Base-by-base conservation (phyloP, 2,888 invertebrate species). In the Electrophaes corylata region DNA sequence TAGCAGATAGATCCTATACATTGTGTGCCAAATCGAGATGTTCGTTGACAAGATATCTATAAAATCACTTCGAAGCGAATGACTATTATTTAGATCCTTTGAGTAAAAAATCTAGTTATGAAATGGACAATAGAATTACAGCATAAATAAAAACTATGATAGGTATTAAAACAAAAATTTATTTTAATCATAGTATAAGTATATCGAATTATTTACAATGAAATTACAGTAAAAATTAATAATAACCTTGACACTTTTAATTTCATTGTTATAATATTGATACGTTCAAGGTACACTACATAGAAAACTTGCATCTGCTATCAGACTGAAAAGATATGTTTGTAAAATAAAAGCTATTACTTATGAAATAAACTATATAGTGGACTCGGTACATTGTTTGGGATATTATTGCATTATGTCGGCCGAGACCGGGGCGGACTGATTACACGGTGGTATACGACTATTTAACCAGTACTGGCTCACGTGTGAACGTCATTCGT, bases 201-300 rank as follows among this genome's bases (percentile, higher is more conserved):
- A 86, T 89, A 89, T 87, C 86, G 80, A 88, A 88, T 86, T 89
- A 90, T 91, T 86, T 88, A 91, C 91, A 91, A 91, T 91, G 90
- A 91, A 89, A 90, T 89, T 84, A 86, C 78, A 83, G 83, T 84
- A 83, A 86, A 84, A 65, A 57, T 55, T 64, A 52, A 65, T 78
- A 81, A 76, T 83, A 80, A 81, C 66, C 77, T 79, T 79, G 79
- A 86, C 79, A 84, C 75, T 78, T 76, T 77, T 82, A 88, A 90
- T 88, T 89, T 88, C 90, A 90, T 90, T 89, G 88, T 79, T 86
- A 83, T 84, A 86, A 87, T 83, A 84, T 86, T 84, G 85, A 88
- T 86, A 87, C 79, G 77, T 79, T 79, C 82, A 78, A 83, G n/a
- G 48, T 89, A 89, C 85, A 90, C 91, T 91, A 91, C 91, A 91